Percentiles rank a stretch among this genome's conserved stretches.
Evolutionary conservation across 2,888 invertebrate species (phyloP).

Genomic region (Cerceris rybyensis): DNA sequence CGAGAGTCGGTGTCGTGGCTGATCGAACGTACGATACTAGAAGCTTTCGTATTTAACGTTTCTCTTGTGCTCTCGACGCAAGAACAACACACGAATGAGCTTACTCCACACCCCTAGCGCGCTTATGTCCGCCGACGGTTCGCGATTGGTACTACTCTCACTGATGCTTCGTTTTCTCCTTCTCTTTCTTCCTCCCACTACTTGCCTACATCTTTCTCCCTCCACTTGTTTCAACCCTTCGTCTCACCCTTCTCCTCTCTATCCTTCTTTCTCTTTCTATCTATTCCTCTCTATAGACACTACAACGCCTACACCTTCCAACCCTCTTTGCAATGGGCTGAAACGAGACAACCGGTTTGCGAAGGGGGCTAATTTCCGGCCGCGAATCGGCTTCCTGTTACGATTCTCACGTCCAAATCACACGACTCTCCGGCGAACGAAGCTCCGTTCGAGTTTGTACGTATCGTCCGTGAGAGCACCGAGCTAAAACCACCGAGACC

Average conservation of each 20-base stretch:
- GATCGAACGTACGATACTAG: conserved; percentile 35
- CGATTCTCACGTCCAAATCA: conserved; percentile 43
- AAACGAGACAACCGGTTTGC: conserved; percentile 48
- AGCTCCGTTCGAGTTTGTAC: conserved; percentile 4
- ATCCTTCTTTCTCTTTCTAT: conserved; percentile 7
- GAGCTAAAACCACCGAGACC: conserved; percentile 63
- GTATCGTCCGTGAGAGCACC: conserved; percentile 70
- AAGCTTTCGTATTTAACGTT: conserved; percentile 51
- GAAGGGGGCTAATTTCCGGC: conserved; percentile 65
- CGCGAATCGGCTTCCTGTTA: conserved; percentile 62
- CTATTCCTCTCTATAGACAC: conserved; percentile 18
- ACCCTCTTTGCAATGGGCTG: conserved; percentile 40
- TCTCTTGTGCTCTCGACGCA: conserved; percentile 50
- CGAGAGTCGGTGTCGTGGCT: conserved; percentile 29
- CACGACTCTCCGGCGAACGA: conserved; percentile 17
- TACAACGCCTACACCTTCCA: conserved; percentile 37
- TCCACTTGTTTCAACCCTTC: conserved; percentile 26
- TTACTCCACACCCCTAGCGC: conserved; percentile 67
- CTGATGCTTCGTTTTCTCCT: conserved; percentile 44
- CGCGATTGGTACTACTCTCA: conserved; percentile 67
- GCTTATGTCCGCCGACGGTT: conserved; percentile 63
- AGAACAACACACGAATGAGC: conserved; percentile 61
- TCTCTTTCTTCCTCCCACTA: conserved; percentile 40
- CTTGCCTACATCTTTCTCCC: conserved; percentile 44
- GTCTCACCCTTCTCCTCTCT: conserved; percentile 10